Evolutionary conservation across 2,888 invertebrate species (phyloP), one percentile per base, ranked within the genome.

Genomic region (Druceiella hillmani): DNA sequence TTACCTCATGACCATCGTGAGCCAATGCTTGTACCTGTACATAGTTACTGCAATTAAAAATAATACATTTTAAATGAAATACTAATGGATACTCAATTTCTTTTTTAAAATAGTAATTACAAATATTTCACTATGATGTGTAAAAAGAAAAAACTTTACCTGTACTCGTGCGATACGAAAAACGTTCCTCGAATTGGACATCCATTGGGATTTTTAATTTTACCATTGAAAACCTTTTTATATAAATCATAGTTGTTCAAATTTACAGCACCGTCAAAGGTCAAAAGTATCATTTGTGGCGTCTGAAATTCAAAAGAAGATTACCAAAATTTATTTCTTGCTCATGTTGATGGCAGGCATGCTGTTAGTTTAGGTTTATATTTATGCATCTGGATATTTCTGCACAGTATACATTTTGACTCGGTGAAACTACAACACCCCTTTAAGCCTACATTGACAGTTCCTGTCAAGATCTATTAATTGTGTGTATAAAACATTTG

Each of bases 191-290:
- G 81, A 48, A 93, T 83, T 10, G 83, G 78, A 55, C 94, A 94
- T 10, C 87, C 88, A 58, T 95, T 93, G 29, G 92, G 88, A 68
- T 93, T 94, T 55, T 81, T 75, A 48, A 87, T 74, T 57, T 83
- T 82, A 42, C 77, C 79, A 55, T 79, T 78, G 61, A 93, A 88
- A 37, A 93, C 87, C 65, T 86, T 86, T 59, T 78, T 81, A 66
- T 93, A 93, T 54, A 85, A 80, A 45, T 89, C 86, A 61, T 79
- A 91, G 66, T 93, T 94, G 61, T 92, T 90, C 55, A 89, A 75
- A 66, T 94, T 94, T 50, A 93, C 80, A 14, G 92, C 93, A 34
- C 93, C 94, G 60, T 93, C 93, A 60, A 94, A 92, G 25, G 93
- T 92, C 53, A 94, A 64, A 56, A 93, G 64, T 52, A 94, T 87